These are phyloP conservation scores for Calonectris borealis DNA, from an alignment of 2,113 vertebrate genomes.

Conservation along the genomic window DNA sequence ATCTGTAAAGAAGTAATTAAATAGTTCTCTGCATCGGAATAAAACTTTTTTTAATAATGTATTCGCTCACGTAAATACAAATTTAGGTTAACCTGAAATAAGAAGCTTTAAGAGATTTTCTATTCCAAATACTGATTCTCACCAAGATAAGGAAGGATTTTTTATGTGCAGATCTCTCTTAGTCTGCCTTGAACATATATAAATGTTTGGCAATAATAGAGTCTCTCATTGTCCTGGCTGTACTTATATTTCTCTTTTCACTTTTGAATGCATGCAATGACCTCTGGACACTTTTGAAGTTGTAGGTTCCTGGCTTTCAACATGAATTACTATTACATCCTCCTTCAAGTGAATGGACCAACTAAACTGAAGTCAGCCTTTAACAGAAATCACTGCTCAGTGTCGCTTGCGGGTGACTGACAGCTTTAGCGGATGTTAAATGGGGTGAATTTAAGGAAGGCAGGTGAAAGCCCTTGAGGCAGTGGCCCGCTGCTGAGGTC, in stretches of 20 bases:
- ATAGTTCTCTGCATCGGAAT: not conserved
- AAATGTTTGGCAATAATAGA: not conserved
- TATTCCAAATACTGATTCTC: not conserved
- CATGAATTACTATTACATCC: not conserved
- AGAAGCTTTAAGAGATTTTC: not conserved
- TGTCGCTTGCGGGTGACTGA: not conserved
- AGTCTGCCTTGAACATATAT: not conserved
- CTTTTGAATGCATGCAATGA: not conserved
- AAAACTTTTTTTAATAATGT: not conserved
- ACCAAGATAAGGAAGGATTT: not conserved
- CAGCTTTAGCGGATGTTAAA: not conserved
- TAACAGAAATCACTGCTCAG: not conserved
- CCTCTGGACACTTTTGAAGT: not conserved
- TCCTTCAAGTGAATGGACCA: not conserved
- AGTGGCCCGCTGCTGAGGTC: not conserved
- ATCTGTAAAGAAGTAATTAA: not conserved
- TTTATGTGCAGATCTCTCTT: not conserved
- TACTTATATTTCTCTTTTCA: not conserved
- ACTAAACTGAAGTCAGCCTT: not conserved
- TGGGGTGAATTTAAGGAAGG: not conserved
- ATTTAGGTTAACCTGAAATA: not conserved
- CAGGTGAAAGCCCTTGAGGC: not conserved
- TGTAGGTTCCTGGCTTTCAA: not conserved
- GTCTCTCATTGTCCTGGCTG: not conserved
- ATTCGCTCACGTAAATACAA: not conserved